Evolutionary conservation across 1,140 invertebrate genomes (phyloP).

Genomic region (Pseudobourletiella spinata): DNA sequence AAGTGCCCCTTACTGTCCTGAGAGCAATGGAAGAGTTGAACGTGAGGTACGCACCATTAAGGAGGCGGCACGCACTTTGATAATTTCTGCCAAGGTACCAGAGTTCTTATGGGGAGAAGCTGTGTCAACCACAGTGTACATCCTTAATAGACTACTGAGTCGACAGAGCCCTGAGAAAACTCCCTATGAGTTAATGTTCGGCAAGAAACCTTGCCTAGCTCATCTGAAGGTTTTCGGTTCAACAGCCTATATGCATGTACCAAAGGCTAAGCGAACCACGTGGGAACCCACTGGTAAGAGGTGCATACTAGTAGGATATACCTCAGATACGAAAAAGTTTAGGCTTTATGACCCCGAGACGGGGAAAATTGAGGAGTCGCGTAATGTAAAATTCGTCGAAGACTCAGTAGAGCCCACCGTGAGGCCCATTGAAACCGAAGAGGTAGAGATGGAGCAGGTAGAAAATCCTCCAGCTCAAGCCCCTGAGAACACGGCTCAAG

Average conservation of each 20-base stretch:
- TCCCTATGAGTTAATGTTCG: neutral
- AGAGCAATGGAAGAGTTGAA: constrained; percentile 42
- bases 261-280: neutral
- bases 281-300: constrained; percentile 5
- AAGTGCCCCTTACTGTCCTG: constrained; percentile 38
- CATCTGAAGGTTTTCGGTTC: constrained; percentile 5
- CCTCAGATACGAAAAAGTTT: neutral
- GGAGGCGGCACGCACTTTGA: constrained; percentile 33
- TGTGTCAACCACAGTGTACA: neutral
- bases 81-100: neutral
- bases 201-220: neutral
- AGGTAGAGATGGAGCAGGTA: too few relatives aligned
- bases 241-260: neutral
- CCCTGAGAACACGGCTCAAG: too few relatives aligned
- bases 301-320: constrained; percentile 9
- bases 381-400: constrained; percentile 1
- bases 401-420: neutral
- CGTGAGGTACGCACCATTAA: constrained; percentile 41
- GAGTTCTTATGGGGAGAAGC: constrained; percentile 8
- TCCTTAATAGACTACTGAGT: constrained; percentile 13
- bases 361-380: neutral
- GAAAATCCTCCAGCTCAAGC: too few relatives aligned
- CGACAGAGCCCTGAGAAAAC: neutral
- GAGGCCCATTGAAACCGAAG: too few relatives aligned
- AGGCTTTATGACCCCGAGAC: neutral